Conservation (phyloP, 2,888 invertebrate genomes). For the Noctua pronuba region DNA sequence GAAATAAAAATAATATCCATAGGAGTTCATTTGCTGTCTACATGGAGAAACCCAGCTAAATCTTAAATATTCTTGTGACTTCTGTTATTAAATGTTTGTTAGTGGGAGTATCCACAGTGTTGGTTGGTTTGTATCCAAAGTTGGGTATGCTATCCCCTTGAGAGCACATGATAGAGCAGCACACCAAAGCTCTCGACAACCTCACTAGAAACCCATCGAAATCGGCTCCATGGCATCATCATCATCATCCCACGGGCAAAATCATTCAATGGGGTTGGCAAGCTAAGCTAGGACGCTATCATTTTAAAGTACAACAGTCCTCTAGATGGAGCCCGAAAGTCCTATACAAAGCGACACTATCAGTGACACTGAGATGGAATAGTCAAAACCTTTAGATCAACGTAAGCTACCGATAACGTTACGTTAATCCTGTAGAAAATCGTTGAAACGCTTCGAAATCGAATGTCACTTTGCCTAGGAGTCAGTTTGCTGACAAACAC, state of each 20-base stretch:
- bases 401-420: background rate
- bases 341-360: background rate
- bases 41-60: background rate
- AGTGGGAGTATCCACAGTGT: background rate
- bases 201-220: too few relatives aligned
- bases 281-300: background rate
- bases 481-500: background rate
- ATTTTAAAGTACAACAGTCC: too few relatives aligned
- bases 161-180: too few relatives aligned
- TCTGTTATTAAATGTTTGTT: background rate
- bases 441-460: background rate
- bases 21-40: background rate
- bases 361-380: background rate
- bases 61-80: background rate
- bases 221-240: too few relatives aligned
- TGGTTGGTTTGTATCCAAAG: background rate
- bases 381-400: background rate
- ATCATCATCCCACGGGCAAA: background rate
- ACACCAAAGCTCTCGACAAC: too few relatives aligned
- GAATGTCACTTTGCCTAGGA: background rate
- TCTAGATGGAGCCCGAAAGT: background rate
- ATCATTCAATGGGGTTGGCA: background rate
- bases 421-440: background rate
- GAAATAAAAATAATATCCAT: conserved; percentile 21
- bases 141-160: too few relatives aligned